Evolutionary conservation across 2,888 invertebrate genomes (phyloP).

Genomic region (Aelia acuminata): DNA sequence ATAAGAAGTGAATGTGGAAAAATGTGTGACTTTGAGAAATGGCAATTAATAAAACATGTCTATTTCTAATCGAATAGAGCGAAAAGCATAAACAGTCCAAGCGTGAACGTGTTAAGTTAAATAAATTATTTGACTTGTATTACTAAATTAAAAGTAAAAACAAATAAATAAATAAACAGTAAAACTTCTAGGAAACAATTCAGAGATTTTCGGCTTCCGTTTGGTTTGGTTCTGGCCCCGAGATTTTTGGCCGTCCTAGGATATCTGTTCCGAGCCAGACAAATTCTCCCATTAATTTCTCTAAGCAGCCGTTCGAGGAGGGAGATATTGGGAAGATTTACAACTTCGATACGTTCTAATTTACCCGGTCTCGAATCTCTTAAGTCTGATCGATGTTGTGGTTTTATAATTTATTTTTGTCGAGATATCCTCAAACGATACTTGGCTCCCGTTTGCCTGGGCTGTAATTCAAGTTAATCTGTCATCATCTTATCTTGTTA

Average conservation of each 20-base stretch:
- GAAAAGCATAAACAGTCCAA: too few species aligned
- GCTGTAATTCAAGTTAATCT: slow-evolving; percentile 30
- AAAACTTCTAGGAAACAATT: background rate
- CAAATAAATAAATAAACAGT: background rate
- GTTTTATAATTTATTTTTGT: slow-evolving; percentile 8
- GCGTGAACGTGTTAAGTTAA: too few species aligned
- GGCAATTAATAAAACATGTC: too few species aligned
- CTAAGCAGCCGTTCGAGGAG: slow-evolving; percentile 12
- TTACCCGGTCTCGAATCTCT: background rate
- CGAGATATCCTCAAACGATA: background rate
- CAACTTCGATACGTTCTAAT: slow-evolving; percentile 8
- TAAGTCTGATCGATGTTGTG: slow-evolving; percentile 33
- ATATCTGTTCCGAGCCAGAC: slow-evolving; percentile 9
- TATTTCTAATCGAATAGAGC: too few species aligned
- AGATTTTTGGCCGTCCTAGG: slow-evolving; percentile 1
- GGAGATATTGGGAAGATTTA: slow-evolving; percentile 26
- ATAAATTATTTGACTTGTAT: too few species aligned
- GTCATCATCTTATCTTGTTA: slow-evolving; percentile 23
- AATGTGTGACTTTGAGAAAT: too few species aligned
- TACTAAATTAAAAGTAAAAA: background rate
- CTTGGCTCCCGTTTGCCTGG: background rate
- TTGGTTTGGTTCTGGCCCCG: background rate
- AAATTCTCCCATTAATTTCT: slow-evolving; percentile 41
- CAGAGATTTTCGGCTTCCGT: background rate
- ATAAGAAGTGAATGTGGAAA: too few species aligned